These are phyloP conservation scores for Apamea epomidion DNA, from an alignment of 2,888 invertebrate species.

Conservation along the genomic window DNA sequence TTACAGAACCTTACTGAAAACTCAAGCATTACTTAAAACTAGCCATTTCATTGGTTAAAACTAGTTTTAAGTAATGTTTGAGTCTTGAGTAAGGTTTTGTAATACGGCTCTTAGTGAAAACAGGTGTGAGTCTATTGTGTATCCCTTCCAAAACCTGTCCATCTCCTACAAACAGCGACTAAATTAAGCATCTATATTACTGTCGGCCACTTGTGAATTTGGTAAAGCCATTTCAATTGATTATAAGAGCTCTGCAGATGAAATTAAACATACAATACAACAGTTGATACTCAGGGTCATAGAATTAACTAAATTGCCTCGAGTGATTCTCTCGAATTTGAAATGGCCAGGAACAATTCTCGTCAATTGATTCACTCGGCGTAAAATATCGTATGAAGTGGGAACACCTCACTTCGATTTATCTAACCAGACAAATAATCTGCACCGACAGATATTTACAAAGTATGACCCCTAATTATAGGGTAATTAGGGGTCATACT, in stretches of 20 bases:
- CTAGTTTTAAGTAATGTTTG: no score
- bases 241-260: neutral
- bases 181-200: neutral
- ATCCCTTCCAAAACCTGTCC: no score
- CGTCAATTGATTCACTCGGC: neutral
- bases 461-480: neutral
- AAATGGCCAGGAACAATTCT: neutral
- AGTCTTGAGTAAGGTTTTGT: no score
- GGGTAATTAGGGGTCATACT: no score
- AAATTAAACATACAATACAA: neutral
- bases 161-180: neutral
- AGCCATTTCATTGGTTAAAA: no score
- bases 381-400: neutral
- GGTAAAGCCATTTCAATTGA: neutral
- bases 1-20: no score
- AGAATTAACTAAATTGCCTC: constrained; percentile 7
- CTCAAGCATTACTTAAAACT: no score
- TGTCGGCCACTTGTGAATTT: neutral
- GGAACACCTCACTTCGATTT: neutral
- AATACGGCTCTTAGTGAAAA: no score
- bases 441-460: neutral
- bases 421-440: neutral
- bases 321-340: neutral
- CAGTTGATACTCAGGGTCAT: constrained; percentile 30
- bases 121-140: no score